Base-by-base conservation (phyloP, 1,140 invertebrate genomes). In the Euura saliciscinereae region DNA sequence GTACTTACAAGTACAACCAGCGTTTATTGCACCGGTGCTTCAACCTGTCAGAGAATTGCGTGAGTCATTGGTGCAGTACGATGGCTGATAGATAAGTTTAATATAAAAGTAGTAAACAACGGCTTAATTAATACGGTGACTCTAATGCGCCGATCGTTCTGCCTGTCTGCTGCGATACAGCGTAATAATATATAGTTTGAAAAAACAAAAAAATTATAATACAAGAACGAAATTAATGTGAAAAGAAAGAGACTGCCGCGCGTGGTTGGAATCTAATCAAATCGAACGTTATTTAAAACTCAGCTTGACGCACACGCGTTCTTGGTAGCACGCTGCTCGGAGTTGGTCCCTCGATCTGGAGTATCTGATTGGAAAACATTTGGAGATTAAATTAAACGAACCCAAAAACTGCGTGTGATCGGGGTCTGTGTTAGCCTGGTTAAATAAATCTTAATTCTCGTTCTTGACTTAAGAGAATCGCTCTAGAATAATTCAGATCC, bases 61-160 rank as follows among this genome's bases (percentile, higher is more conserved):
- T 67, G 66, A 64, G 13, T 67, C 66, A 67, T 67, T 67, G 8
- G 5, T 44, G 66, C 28, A 28, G 28, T 13, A 42, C 13, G 66
- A 67, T 11, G 66, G 66, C 66, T 28, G 66, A 67, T 67, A 67
- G 66, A 67, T 67, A 67, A 59, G 10, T 11, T 59, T 8, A 8
- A 59, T 59, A 59, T 59, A 59, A 59, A 59, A 59, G 51, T 59
- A 11, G 51, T 59, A 59, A 59, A 59, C 51, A 59, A 59, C 51
- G 51, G 51, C 51, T 59, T 59, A 59, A 59, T 59, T 59, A 59
- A 59, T 59, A 59, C 51, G 51, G 8, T n/a, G 51, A 59, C 13
- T 59, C 3, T 59, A 59, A 59, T 59, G 13, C n/a, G 8, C 8
- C 51, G 51, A 59, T 59, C 3, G 51, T 59, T 10, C 51, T 59